Percentiles rank a stretch among this genome's conserved stretches.
Evolutionary conservation across 2,797 vertebrate species (phyloP).

Genomic region (Taenioides sp.): DNA sequence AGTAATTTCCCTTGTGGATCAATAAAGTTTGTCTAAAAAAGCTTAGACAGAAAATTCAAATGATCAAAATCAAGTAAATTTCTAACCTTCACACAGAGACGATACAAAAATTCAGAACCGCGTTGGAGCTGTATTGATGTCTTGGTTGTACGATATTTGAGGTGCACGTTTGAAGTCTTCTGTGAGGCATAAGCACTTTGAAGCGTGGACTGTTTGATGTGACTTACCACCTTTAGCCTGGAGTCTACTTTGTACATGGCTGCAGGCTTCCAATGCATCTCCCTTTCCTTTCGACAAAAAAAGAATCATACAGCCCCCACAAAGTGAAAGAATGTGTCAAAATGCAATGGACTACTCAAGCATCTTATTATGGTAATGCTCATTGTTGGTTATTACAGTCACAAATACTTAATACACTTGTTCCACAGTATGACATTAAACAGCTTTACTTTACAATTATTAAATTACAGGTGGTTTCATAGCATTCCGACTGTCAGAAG

Average conservation of each 20-base stretch:
- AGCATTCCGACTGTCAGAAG: too few relatives aligned
- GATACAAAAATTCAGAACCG: conserved; percentile 15
- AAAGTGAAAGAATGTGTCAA: background rate
- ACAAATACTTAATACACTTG: background rate
- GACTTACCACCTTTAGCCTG: conserved; percentile 49
- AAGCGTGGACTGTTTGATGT: conserved; percentile 68
- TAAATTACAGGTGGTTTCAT: too few relatives aligned
- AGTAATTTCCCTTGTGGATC: too few relatives aligned
- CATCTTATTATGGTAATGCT: background rate
- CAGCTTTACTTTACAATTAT: too few relatives aligned
- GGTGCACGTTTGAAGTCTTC: conserved; percentile 52
- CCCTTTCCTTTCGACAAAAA: conserved; percentile 20
- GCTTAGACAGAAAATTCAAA: conserved; percentile 8
- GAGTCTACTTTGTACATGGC: conserved; percentile 51
- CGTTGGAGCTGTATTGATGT: conserved; percentile 26
- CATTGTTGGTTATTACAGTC: background rate
- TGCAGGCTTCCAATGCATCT: conserved; percentile 43
- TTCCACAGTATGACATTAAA: too few relatives aligned
- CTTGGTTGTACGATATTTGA: conserved; percentile 34
- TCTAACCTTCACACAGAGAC: conserved; percentile 11
- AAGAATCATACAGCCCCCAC: background rate
- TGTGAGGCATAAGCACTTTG: conserved; percentile 60
- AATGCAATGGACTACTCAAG: background rate
- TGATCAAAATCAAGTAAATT: conserved; percentile 18
- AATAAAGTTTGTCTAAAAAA: too few relatives aligned